Evolutionary conservation across 2,113 vertebrate species (phyloP).

Genomic region (Ciconia stormi): DNA sequence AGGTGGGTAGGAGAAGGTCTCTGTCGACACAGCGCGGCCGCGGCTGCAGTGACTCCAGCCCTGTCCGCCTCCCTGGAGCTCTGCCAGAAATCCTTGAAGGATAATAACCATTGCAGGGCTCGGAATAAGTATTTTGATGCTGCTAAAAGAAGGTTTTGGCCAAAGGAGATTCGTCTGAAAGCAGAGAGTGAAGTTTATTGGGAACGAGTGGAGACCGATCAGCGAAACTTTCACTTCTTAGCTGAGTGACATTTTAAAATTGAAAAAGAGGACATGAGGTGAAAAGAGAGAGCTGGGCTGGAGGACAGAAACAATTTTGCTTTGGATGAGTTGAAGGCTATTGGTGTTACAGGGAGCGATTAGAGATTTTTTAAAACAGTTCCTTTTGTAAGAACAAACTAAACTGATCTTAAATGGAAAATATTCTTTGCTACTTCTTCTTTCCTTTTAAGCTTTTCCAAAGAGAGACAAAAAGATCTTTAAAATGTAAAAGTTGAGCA

Average conservation of each 20-base stretch:
- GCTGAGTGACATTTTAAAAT: not conserved
- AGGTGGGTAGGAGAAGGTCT: not conserved
- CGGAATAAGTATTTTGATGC: not conserved
- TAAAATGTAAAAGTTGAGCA: not conserved
- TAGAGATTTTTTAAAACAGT: not conserved
- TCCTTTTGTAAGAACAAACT: not conserved
- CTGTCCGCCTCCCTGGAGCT: not conserved
- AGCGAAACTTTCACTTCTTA: not conserved
- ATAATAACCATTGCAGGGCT: not conserved
- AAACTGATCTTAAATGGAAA: not conserved
- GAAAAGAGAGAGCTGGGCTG: not conserved
- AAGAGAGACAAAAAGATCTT: not conserved
- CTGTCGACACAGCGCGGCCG: not conserved
- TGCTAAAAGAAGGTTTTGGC: not conserved
- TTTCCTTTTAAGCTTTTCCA: not conserved
- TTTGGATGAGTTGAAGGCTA: not conserved
- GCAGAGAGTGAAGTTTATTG: not conserved
- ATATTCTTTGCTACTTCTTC: not conserved
- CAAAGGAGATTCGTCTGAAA: not conserved
- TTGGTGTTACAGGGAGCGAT: not conserved
- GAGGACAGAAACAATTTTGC: not conserved
- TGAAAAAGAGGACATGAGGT: not conserved
- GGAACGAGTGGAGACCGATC: not conserved
- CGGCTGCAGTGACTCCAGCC: not conserved
- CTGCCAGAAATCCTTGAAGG: not conserved